Evolutionary conservation across 1,140 invertebrate species (phyloP).

Genomic region (Drepana arcuata): DNA sequence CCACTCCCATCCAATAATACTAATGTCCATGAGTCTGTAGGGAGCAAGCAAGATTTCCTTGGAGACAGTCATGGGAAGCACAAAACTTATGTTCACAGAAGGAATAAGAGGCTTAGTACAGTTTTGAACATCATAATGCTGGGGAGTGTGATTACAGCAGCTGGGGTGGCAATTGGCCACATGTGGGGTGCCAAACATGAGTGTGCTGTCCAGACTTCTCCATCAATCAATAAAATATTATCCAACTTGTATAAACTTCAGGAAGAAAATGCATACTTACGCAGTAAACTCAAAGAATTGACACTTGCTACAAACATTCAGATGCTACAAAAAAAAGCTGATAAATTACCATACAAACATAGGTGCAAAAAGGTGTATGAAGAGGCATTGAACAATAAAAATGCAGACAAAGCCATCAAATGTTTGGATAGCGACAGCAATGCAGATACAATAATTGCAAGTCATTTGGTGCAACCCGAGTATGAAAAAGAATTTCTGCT

Average conservation of each 20-base stretch:
- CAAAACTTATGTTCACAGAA: conserved; percentile 64
- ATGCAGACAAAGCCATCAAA: conserved; percentile 38
- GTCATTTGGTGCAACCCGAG: conserved; percentile 23
- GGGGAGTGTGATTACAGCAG: conserved; percentile 61
- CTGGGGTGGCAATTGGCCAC: conserved; percentile 62
- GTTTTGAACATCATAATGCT: conserved; percentile 63
- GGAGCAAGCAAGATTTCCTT: conserved; percentile 35
- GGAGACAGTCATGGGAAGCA: conserved; percentile 39
- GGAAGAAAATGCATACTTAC: conserved; percentile 62
- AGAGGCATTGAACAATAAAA: conserved; percentile 44
- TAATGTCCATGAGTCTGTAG: conserved; percentile 24
- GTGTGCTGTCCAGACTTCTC: conserved; percentile 39
- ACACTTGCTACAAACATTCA: conserved; percentile 26
- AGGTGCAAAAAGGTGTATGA: conserved; percentile 58
- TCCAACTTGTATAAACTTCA: conserved; percentile 65
- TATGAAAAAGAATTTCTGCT: conserved; percentile 45
- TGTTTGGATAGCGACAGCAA: conserved; percentile 41
- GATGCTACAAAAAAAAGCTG: conserved; percentile 21
- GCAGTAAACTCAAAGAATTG: conserved; percentile 56
- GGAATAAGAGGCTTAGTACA: conserved; percentile 62
- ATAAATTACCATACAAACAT: conserved; percentile 32
- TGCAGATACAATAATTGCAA: conserved; percentile 19
- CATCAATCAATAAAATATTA: conserved; percentile 61
- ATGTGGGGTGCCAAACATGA: conserved; percentile 67
- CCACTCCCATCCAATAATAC: conserved; percentile 18